Evolutionary conservation across 2,888 invertebrate genomes (phyloP).

Genomic region (Rhopalosiphum nymphaeae): DNA sequence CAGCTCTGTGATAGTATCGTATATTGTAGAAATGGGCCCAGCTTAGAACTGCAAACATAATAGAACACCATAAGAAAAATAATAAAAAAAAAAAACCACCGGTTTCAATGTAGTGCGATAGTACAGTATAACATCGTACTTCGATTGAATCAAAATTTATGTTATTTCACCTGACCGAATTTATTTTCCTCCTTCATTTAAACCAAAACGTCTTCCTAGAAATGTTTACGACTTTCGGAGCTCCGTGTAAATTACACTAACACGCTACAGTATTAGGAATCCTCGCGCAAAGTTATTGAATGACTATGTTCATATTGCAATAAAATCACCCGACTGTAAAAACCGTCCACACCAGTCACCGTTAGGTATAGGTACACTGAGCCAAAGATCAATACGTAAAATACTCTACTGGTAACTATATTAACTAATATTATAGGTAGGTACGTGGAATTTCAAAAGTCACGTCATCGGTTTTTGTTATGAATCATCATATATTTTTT

Average conservation of each 20-base stretch:
- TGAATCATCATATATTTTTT: neutral
- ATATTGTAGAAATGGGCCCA: too few species aligned
- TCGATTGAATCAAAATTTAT: neutral
- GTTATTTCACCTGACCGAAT: conserved; percentile 9
- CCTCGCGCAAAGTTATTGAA: neutral
- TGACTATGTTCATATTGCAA: neutral
- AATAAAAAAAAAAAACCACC: neutral
- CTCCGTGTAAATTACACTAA: neutral
- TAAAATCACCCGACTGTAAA: neutral
- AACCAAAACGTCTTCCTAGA: neutral
- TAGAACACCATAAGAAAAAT: neutral
- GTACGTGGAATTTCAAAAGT: neutral
- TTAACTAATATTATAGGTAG: neutral
- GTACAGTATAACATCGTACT: neutral
- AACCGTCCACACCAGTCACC: neutral
- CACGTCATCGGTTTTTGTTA: neutral
- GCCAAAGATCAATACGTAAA: neutral
- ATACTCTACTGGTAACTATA: neutral
- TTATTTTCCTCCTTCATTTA: neutral
- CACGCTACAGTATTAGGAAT: neutral
- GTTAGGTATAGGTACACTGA: neutral
- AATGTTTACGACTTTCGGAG: neutral
- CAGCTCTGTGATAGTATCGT: too few species aligned
- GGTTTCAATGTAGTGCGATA: neutral
- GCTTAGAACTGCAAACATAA: too few species aligned